Evolutionary conservation across 2,888 invertebrate species (phyloP), one percentile per base, ranked within the genome.

Genomic region (Cotesia congregata): DNA sequence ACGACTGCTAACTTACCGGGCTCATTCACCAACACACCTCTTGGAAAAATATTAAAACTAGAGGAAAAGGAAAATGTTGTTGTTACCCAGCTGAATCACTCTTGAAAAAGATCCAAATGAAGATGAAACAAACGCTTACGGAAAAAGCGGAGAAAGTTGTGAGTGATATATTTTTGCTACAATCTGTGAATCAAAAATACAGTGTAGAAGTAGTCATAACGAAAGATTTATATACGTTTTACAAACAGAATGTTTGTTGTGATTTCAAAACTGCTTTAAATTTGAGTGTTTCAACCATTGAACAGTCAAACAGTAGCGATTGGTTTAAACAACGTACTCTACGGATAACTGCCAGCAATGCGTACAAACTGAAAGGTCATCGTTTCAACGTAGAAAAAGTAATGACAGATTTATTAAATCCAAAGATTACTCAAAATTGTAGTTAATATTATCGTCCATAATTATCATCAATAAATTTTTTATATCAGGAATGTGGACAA

Each of bases 261-360:
- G 75, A 81, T 59, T 50, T 69, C 15, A 64, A 76, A 70, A 17
- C 65, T 78, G 77, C 67, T 71, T 64, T 80, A 67, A 59, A 74
- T 41, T 72, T 80, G 12, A 73, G 77, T 65, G 38, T 80, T 67
- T n/a, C 39, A 69, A 80, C 78, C 9, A 73, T 78, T 65, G 12
- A 67, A 72, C 78, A 80, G 67, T 72, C 78, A 60, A 60, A 78
- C 39, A 75, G 41, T 67, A n/a, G 38, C 12, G 62, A 76, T n/a
- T 78, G 74, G 78, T 80, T 72, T 65, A 20, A 77, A 67, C 68
- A 80, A 67, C 69, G 74, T 68, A 76, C 72, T 77, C 50, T 75
- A 30, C 41, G 80, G 67, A 81, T 81, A 67, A 79, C 77, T 60
- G 80, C 79, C 20, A 81, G 81, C 75, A 80, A 77, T 78, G 77